phyloP scores from a whole-genome alignment of 2,113 vertebrate species.

The Donacobius atricapilla region DNA sequence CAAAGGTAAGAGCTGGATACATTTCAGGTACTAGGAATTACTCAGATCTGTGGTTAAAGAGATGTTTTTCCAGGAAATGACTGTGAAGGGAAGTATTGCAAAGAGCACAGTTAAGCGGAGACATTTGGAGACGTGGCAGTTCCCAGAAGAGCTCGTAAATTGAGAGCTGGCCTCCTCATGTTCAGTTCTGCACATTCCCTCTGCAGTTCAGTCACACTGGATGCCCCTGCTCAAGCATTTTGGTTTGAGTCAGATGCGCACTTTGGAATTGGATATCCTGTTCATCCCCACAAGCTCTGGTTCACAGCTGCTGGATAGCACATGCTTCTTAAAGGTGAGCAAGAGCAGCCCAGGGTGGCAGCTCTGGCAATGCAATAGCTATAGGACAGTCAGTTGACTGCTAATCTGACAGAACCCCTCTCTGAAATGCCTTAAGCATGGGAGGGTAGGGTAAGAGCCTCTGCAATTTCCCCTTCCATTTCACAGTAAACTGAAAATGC shows the following conservation, averaged over 20 bases:
- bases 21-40: neutral
- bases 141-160: neutral
- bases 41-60: neutral
- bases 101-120: neutral
- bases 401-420: neutral
- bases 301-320: neutral
- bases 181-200: neutral
- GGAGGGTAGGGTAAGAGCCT: neutral
- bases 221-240: neutral
- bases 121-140: neutral
- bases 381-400: fast-evolving
- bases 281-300: fast-evolving
- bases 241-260: neutral
- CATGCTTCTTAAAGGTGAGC: neutral
- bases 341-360: neutral
- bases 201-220: neutral
- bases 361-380: neutral
- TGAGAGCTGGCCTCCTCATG: neutral
- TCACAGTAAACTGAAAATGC: neutral
- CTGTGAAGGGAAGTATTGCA: neutral
- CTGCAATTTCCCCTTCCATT: neutral
- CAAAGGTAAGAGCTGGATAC: neutral
- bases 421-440: neutral
- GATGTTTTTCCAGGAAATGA: neutral
- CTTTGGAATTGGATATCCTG: neutral